These are phyloP conservation scores for Dissostichus mawsoni DNA, from an alignment of 2,113 vertebrate genomes.

Conservation along the genomic window DNA sequence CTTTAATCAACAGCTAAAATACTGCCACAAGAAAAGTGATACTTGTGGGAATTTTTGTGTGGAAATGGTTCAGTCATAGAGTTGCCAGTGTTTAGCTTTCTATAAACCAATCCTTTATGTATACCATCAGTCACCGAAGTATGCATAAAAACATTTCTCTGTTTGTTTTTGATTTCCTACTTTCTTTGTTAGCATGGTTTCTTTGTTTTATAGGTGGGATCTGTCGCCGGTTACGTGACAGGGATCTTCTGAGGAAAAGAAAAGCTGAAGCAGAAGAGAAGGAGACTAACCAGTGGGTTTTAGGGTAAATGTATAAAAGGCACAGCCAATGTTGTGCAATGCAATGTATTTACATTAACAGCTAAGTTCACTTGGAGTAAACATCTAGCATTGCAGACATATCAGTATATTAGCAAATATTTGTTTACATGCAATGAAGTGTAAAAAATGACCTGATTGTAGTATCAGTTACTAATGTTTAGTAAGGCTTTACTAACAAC, in stretches of 20 bases:
- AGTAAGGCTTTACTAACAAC: not conserved
- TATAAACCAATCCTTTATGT: not conserved
- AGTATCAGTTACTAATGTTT: constrained; percentile 4
- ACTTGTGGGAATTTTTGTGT: not conserved
- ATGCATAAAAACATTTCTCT: not conserved
- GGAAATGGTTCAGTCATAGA: not conserved
- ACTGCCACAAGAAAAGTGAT: not conserved
- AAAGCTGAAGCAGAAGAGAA: constrained; percentile 90
- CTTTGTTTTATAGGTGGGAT: constrained; percentile 76
- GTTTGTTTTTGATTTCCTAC: constrained; percentile 5
- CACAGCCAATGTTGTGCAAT: constrained; percentile 16
- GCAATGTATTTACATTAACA: constrained; percentile 9
- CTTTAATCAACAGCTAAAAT: constrained; percentile 11
- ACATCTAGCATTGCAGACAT: not conserved
- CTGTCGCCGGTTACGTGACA: constrained; percentile 85
- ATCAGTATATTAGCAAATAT: not conserved
- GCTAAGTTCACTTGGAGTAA: constrained; percentile 1
- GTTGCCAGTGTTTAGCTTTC: not conserved
- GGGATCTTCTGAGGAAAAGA: constrained; percentile 90
- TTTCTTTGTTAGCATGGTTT: constrained; percentile 7
- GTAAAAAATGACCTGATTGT: not conserved
- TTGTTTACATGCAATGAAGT: not conserved
- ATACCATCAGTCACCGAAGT: constrained; percentile 4
- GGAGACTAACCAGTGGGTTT: constrained; percentile 87
- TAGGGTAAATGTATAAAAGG: constrained; percentile 84